Conservation (phyloP, 2,113 vertebrate species). For the Alethe castanea region DNA sequence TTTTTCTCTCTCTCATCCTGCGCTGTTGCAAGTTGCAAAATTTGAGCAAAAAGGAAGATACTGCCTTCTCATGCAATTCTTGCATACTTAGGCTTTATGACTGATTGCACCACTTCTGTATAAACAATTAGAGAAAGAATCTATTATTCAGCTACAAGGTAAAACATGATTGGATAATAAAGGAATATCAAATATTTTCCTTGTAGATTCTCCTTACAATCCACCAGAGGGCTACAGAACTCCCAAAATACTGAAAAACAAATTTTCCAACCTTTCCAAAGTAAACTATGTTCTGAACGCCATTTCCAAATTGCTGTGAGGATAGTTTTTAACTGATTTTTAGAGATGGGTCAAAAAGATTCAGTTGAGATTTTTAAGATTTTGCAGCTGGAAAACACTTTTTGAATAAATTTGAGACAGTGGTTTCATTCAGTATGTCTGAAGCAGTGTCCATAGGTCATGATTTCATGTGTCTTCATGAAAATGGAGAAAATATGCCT, state of each 20-base stretch:
- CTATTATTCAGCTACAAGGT: neutral
- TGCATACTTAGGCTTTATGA: neutral
- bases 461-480: neutral
- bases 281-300: neutral
- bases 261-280: conserved; percentile 14
- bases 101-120: neutral
- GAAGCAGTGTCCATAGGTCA: neutral
- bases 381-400: neutral
- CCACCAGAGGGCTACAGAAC: conserved; percentile 62
- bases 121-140: neutral
- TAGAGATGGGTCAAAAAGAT: neutral
- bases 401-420: neutral
- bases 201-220: conserved; percentile 35
- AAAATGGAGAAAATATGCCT: neutral
- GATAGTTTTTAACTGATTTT: neutral
- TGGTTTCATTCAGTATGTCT: neutral
- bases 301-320: neutral
- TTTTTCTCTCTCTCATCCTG: neutral
- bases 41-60: neutral
- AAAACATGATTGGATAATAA: neutral
- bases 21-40: neutral
- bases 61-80: neutral
- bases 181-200: conserved; percentile 2
- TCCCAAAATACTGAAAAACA: conserved; percentile 24
- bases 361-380: neutral